phyloP scores from a whole-genome alignment of 2,113 vertebrate genomes.

The Meles meles region DNA sequence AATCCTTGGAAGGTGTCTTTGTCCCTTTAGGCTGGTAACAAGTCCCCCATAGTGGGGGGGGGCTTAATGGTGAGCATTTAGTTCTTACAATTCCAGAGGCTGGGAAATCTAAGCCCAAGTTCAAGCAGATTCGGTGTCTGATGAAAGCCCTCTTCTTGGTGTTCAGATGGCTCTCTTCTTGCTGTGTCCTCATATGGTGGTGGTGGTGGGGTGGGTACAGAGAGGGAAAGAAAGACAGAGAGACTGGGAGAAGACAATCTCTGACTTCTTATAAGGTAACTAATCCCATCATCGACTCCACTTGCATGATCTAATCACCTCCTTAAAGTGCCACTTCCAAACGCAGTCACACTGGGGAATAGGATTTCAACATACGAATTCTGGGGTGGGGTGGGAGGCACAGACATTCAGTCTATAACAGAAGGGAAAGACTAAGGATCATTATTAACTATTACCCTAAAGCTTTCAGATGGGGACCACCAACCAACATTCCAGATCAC shows the following conservation, averaged over 20 bases:
- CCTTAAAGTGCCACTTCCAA: background rate
- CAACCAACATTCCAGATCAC: background rate
- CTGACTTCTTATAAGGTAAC: background rate
- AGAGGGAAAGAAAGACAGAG: background rate
- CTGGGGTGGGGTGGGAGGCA: background rate
- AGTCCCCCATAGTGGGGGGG: background rate
- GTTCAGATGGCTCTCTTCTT: background rate
- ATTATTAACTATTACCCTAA: background rate
- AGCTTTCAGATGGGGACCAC: background rate
- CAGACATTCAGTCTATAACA: background rate
- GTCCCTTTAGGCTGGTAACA: background rate
- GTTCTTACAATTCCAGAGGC: background rate
- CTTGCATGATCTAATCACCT: background rate
- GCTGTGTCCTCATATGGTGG: background rate
- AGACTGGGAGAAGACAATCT: background rate
- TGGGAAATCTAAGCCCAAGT: background rate
- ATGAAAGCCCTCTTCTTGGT: background rate
- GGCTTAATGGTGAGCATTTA: background rate
- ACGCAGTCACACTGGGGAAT: background rate
- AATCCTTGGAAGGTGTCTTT: background rate
- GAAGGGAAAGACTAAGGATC: background rate
- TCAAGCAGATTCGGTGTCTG: background rate
- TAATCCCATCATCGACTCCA: background rate
- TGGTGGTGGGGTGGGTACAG: background rate
- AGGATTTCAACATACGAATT: background rate